These are phyloP conservation scores for Bungarus multicinctus DNA, from an alignment of 2,113 vertebrate species.

Conservation along the genomic window DNA sequence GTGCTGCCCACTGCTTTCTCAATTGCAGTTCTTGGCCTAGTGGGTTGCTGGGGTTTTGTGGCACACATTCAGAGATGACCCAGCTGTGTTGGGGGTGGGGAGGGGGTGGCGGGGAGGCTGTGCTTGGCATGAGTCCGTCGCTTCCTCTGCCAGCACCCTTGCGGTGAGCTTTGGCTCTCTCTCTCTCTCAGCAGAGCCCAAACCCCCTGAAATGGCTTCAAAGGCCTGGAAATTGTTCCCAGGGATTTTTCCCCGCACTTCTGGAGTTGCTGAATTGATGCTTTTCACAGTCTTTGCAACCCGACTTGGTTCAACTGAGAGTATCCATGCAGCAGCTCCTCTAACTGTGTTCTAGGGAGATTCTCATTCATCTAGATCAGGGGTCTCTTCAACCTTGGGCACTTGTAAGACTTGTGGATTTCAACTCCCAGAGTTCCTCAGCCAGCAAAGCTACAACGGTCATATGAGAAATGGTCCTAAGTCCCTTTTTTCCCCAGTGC, in stretches of 20 bases:
- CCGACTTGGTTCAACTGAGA: too few species aligned
- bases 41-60: conserved; percentile 12
- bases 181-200: conserved; percentile 32
- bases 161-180: conserved; percentile 20
- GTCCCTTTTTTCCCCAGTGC: too few species aligned
- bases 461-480: too few species aligned
- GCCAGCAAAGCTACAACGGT: too few species aligned
- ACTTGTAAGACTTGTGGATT: too few species aligned
- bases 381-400: too few species aligned
- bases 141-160: conserved; percentile 31
- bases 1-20: conserved; percentile 6
- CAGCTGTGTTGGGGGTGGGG: conserved; percentile 56
- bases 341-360: too few species aligned
- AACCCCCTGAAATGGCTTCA: conserved; percentile 30
- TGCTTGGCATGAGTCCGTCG: conserved; percentile 36
- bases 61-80: conserved; percentile 53
- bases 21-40: conserved; percentile 55
- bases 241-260: neutral
- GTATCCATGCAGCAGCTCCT: neutral
- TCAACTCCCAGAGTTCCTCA: too few species aligned
- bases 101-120: conserved; percentile 15
- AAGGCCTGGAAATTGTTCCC: neutral
- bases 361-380: too few species aligned
- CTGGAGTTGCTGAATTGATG: conserved; percentile 18
- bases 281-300: neutral